Evolutionary conservation across 2,888 invertebrate species (phyloP).

Genomic region (Lepidocyrtinus sp.): DNA sequence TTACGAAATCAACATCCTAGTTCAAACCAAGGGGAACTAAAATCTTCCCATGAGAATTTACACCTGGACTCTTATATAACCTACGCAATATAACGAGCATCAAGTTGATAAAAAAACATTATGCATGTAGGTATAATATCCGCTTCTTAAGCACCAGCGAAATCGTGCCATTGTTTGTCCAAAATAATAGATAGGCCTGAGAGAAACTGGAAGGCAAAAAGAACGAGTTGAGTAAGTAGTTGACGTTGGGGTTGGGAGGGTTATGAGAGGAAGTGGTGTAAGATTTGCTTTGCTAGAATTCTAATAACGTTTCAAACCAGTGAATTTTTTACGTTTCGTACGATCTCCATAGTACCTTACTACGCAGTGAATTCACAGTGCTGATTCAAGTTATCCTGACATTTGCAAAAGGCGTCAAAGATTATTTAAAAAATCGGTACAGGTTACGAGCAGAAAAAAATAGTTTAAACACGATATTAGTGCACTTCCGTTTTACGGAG

Average conservation of each 20-base stretch:
- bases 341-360: background rate
- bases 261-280: background rate
- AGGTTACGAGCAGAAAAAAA: background rate
- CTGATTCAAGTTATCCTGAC: background rate
- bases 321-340: background rate
- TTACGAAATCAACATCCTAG: too few relatives aligned
- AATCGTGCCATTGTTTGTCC: slow-evolving; percentile 13
- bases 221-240: background rate
- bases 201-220: background rate
- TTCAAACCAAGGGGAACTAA: too few relatives aligned
- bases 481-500: too few relatives aligned
- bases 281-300: background rate
- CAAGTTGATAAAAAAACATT: background rate
- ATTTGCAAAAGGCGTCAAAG: background rate
- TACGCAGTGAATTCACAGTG: background rate
- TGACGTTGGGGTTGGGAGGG: background rate
- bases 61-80: too few relatives aligned
- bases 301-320: background rate
- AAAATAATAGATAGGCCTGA: background rate
- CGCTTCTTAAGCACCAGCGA: background rate
- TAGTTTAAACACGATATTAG: background rate
- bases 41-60: too few relatives aligned
- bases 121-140: too few relatives aligned
- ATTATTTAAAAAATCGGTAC: background rate
- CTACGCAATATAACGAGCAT: background rate